Evolutionary conservation across 2,113 vertebrate species (phyloP), one percentile per base, ranked within the genome.

Genomic region (Speoplatyrhinus poulsoni): DNA sequence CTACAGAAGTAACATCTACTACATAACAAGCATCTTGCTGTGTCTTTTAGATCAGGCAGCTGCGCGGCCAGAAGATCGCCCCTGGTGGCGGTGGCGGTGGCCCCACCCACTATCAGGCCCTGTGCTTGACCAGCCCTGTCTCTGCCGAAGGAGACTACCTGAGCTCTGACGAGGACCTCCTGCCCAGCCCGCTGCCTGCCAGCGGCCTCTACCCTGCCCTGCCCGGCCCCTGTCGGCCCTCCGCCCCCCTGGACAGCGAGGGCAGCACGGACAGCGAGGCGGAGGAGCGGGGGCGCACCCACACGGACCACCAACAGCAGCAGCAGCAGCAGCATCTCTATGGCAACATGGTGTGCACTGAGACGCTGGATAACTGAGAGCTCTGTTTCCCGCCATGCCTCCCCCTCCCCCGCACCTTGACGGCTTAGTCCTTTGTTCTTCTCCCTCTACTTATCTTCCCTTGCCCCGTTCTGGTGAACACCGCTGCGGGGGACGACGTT

Each of bases 101-200:
- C 71, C 79, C 90, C 12, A 82, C 74, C 82, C 92, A 92, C 81
- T 92, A 88, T 83, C 93, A 93, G 72, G 92, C 94, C 60, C 92
- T 97, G 46, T 91, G 93, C 76, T 87, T 97, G 85, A 87, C 92
- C 48, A 94, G 93, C 46, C 95, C 93, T 9, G 85, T 93, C 59
- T 93, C 93, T 0, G 93, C 90, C 0, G 96, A 97, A 32, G 95
- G 94, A 15, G 96, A 97, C 91, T 98, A 95, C 7, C 92, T 96
- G 77, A 96, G 95, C 9, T 98, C 96, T 0, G 96, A 97, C 1
- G 96, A 97, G 52, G 96, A 97, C 85, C 93, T 96, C 56, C 93
- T 96, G 0, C 89, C 93, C 46, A 92, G 92, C 67, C 92, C 93
- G 0, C 89, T 95, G 70, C 93, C 93, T 6, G 79, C 93, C 67